Evolutionary conservation across 2,113 vertebrate genomes (phyloP), one percentile per base, ranked within the genome.

Genomic region (Labrus mixtus): DNA sequence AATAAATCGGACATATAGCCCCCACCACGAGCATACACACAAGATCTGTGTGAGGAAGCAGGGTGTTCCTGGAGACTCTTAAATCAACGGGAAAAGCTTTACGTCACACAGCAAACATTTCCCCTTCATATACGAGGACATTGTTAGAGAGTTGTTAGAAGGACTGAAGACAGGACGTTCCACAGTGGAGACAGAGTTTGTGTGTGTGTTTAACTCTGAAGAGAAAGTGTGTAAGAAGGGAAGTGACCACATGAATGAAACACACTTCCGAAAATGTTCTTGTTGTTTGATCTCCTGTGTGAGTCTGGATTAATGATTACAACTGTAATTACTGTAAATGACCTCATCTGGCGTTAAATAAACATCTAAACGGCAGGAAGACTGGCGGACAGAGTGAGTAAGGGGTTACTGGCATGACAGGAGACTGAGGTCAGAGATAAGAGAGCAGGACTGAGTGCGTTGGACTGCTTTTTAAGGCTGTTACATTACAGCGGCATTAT

Each of bases 111-210:
- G 65, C 48, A 91, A 77, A 73, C 64, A 91, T 90, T 89, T 92
- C 89, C 90, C 71, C 79, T 79, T 85, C 53, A 45, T 41, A 16
- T 59, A 78, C 41, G 20, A 79, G 70, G 69, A 90, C 90, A 90
- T 88, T 92, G 91, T 91, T 90, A 58, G 82, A 91, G 81, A 86
- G 88, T 83, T 83, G 84, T 85, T 91, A 68, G 81, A 91, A 79
- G 79, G 76, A 73, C 77, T 43, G 71, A 82, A 65, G 87, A 80
- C 87, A 88, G 91, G 86, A 89, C 67, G 50, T 90, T 76, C 74
- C 82, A 82, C 46, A 17, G 84, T 20, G 60, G 73, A 74, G 61
- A 70, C 65, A 19, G 39, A 10, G 23, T 43, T 54, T 74, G 25
- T 75, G 41, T 51, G 66, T 46, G 77, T 33, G 29, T 73, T 37